Percentiles rank a stretch among this genome's conserved stretches.
phyloP scores from a whole-genome alignment of 2,888 invertebrate species.

The Drosophila robusta region DNA sequence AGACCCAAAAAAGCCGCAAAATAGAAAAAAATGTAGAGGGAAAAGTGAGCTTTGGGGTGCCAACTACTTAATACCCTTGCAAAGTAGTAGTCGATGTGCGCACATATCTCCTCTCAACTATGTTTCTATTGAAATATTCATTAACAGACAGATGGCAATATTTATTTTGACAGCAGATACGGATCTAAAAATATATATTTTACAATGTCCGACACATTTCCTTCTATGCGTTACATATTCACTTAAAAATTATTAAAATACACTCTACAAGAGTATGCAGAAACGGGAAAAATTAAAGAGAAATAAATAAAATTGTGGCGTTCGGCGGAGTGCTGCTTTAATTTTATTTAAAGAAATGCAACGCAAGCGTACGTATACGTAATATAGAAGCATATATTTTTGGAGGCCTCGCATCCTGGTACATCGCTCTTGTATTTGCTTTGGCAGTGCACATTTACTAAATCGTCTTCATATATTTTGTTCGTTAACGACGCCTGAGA shows the following conservation, averaged over 20 bases:
- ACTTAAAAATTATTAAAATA: background rate
- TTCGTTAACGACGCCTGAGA: conserved; percentile 38
- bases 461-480: conserved; percentile 75
- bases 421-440: conserved; percentile 35
- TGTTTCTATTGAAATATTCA: no score
- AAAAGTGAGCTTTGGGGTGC: background rate
- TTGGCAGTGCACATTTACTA: conserved; percentile 73
- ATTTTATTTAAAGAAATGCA: conserved; percentile 37
- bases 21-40: background rate
- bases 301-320: conserved; percentile 10
- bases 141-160: no score
- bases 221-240: no score
- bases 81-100: no score
- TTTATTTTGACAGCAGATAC: no score
- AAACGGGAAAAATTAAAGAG: background rate
- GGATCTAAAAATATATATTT: no score
- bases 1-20: conserved; percentile 42
- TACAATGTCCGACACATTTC: no score
- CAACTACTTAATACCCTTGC: background rate
- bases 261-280: background rate
- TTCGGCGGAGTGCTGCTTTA: conserved; percentile 25
- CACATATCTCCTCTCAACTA: background rate
- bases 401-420: conserved; percentile 20
- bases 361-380: conserved; percentile 13
- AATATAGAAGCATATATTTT: conserved; percentile 21